A percentile compares a stretch with the other conserved stretches of the same genome.
Conservation (phyloP, 2,797 vertebrate genomes). For the Argya squamiceps region DNA sequence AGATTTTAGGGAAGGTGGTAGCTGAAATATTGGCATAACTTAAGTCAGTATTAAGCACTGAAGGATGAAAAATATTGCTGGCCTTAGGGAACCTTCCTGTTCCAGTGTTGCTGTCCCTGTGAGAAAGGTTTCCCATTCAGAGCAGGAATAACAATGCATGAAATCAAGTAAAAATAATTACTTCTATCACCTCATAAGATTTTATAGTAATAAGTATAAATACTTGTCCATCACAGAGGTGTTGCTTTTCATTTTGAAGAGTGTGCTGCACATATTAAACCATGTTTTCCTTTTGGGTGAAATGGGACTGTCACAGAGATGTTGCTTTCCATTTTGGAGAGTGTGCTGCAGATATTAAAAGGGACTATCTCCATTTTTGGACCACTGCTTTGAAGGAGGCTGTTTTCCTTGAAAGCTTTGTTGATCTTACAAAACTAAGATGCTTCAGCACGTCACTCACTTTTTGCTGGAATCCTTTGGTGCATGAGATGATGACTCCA, state of each 20-base stretch:
- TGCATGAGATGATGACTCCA: not conserved
- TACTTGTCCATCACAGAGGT: not conserved
- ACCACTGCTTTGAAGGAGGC: not conserved
- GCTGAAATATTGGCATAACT: not conserved
- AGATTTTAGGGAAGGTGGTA: not conserved
- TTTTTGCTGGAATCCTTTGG: not conserved
- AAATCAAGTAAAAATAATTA: not conserved
- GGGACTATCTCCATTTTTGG: not conserved
- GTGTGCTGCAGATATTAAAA: not conserved
- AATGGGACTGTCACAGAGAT: too few species aligned
- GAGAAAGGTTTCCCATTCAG: not conserved
- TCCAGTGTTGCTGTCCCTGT: not conserved
- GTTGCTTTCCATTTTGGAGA: not conserved
- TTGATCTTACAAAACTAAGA: not conserved
- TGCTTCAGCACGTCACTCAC: fast-evolving
- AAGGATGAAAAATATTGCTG: not conserved
- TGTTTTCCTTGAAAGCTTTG: not conserved
- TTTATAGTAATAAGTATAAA: not conserved
- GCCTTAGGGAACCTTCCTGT: not conserved
- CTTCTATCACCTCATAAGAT: not conserved
- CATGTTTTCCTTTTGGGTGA: not conserved
- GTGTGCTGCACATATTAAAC: not conserved
- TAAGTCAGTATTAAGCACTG: not conserved
- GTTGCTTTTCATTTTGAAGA: not conserved
- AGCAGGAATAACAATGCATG: not conserved